Conservation (phyloP, 2,113 vertebrate genomes). For the Callipepla californica region DNA sequence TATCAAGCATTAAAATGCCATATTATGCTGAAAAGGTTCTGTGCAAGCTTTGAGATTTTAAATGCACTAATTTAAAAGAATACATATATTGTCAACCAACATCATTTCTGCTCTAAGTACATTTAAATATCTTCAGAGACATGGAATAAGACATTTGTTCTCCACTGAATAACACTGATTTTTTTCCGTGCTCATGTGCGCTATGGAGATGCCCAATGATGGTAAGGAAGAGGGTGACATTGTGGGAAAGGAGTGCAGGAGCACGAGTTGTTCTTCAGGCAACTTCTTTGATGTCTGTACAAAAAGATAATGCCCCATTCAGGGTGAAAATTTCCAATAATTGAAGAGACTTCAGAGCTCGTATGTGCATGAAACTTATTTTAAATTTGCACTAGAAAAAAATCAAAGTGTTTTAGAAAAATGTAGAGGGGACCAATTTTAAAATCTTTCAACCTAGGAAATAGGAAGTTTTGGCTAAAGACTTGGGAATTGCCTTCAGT, state of each 20-base stretch:
- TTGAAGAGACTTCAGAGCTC: not conserved
- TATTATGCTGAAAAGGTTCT: slow-evolving; percentile 5
- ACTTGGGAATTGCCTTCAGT: not conserved
- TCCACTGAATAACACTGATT: not conserved
- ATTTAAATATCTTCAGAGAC: not conserved
- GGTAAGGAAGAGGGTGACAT: not conserved
- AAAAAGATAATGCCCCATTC: not conserved
- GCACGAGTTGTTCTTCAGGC: not conserved
- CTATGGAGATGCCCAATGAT: not conserved
- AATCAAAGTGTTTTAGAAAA: not conserved
- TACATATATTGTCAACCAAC: not conserved
- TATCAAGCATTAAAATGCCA: not conserved
- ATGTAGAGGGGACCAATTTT: not conserved
- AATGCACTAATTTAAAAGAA: not conserved
- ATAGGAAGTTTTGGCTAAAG: not conserved
- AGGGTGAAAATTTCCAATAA: not conserved
- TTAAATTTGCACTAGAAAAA: not conserved
- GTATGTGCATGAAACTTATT: not conserved
- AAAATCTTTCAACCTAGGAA: not conserved
- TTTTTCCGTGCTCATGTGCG: rapidly evolving
- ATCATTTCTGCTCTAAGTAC: not conserved
- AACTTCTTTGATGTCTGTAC: rapidly evolving
- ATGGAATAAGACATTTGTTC: not conserved
- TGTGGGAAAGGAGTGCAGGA: not conserved
- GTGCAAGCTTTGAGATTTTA: not conserved